A percentile compares a stretch with the other conserved stretches of the same genome.
These are phyloP conservation scores for Nyctibius grandis DNA, from an alignment of 2,797 vertebrate species.

Conservation along the genomic window DNA sequence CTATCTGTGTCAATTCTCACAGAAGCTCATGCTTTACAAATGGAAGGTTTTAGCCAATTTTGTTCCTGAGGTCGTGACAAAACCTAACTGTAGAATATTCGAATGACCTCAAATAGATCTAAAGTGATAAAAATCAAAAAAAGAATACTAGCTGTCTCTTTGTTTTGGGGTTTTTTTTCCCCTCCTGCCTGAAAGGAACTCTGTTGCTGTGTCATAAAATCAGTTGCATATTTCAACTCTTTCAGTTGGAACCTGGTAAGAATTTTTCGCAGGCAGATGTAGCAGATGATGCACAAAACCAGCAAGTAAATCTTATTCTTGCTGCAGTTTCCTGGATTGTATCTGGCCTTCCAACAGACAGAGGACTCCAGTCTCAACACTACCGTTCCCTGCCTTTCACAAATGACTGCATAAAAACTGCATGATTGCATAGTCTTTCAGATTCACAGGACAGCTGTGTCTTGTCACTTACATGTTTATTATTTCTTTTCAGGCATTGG, in stretches of 20 bases:
- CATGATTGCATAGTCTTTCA: slow-evolving; percentile 18
- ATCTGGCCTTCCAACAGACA: slow-evolving; percentile 16
- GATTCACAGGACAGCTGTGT: background rate
- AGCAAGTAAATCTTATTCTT: slow-evolving; percentile 29
- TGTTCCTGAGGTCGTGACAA: slow-evolving; percentile 11
- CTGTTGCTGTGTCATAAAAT: background rate
- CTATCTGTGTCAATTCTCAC: slow-evolving; percentile 7
- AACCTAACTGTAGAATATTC: background rate
- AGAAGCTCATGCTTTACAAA: background rate
- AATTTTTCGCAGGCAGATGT: slow-evolving; percentile 2
- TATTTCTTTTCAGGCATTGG: slow-evolving; percentile 79
- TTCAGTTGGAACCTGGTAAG: slow-evolving; percentile 26
- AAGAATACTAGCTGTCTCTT: background rate
- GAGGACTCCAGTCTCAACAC: slow-evolving; percentile 8
- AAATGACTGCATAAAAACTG: slow-evolving; percentile 2
- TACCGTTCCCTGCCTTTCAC: background rate
- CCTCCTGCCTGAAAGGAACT: background rate
- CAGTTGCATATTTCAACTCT: background rate
- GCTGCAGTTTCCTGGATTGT: slow-evolving; percentile 23
- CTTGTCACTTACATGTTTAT: slow-evolving; percentile 42
- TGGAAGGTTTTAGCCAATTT: background rate
- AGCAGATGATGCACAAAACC: slow-evolving; percentile 18
- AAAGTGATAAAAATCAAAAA: background rate
- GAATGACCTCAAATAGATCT: slow-evolving; percentile 10
- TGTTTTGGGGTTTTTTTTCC: background rate